Conservation (phyloP, 2,888 invertebrate genomes). For the Anodontia alba region DNA sequence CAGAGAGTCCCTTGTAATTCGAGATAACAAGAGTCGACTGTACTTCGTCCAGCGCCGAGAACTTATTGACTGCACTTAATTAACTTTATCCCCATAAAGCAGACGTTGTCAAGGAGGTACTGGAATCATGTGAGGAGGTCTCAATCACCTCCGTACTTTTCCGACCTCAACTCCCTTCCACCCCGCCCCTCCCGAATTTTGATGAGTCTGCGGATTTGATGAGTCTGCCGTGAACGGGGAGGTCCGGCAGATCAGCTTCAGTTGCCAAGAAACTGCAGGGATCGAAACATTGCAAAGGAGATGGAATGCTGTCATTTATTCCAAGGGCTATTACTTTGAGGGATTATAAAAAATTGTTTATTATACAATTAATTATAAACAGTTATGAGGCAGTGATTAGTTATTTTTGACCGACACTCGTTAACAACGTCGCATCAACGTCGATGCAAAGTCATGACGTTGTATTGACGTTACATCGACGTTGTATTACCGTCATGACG, state of each 20-base stretch:
- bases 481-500: no score
- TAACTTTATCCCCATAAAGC: slow-evolving; percentile 15
- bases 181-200: neutral
- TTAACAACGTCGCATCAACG: no score
- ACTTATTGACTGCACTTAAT: neutral
- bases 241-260: neutral
- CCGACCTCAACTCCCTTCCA: neutral
- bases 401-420: no score
- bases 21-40: no score
- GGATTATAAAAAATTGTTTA: neutral
- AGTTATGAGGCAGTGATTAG: no score
- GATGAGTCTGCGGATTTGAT: neutral
- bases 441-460: no score
- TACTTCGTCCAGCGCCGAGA: neutral
- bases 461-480: no score
- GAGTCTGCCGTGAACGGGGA: neutral
- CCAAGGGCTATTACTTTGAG: slow-evolving; percentile 13
- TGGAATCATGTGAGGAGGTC: slow-evolving; percentile 11
- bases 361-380: neutral
- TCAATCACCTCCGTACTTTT: neutral
- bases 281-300: no score
- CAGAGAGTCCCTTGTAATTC: no score
- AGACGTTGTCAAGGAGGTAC: slow-evolving; percentile 9
- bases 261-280: slow-evolving; percentile 9
- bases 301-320: neutral